Percentiles rank a stretch among this genome's conserved stretches.
Conservation (phyloP, 2,888 invertebrate species). For the Cheilosia vernalis region DNA sequence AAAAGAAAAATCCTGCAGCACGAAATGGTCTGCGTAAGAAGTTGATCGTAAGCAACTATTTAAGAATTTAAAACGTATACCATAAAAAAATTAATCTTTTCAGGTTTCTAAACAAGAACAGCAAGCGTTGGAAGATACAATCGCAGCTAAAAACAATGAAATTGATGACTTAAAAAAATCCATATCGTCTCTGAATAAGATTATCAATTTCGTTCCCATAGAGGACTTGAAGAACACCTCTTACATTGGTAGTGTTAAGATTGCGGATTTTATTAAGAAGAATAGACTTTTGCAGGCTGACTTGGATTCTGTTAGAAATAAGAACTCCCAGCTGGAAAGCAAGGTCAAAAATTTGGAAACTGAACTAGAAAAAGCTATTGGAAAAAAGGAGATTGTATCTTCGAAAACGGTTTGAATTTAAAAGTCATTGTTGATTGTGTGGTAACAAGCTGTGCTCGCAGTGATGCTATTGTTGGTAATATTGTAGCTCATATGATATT, state of each 20-base stretch:
- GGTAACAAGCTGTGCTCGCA: too few species aligned
- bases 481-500: too few species aligned
- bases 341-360: conserved; percentile 76
- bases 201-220: conserved; percentile 80
- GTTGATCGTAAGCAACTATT: conserved; percentile 67
- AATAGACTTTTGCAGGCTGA: conserved; percentile 81
- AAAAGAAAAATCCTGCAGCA: conserved; percentile 74
- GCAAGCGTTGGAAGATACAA: conserved; percentile 77
- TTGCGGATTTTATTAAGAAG: conserved; percentile 81
- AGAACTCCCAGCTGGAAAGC: conserved; percentile 77
- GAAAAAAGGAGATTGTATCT: background rate
- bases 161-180: conserved; percentile 80
- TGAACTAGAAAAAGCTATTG: conserved; percentile 28
- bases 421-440: background rate
- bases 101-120: conserved; percentile 78
- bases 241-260: conserved; percentile 79
- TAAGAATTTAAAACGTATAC: background rate
- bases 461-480: too few species aligned
- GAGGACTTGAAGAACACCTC: conserved; percentile 81
- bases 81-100: background rate
- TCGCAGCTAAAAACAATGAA: conserved; percentile 79
- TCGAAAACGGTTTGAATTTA: conserved; percentile 15
- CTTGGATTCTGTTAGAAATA: conserved; percentile 79
- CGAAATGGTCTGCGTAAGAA: conserved; percentile 78
- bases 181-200: conserved; percentile 79